Percentiles rank a stretch among this genome's conserved stretches.
Evolutionary conservation across 2,888 invertebrate species (phyloP).

Genomic region (Hirtodrosophila duncani): DNA sequence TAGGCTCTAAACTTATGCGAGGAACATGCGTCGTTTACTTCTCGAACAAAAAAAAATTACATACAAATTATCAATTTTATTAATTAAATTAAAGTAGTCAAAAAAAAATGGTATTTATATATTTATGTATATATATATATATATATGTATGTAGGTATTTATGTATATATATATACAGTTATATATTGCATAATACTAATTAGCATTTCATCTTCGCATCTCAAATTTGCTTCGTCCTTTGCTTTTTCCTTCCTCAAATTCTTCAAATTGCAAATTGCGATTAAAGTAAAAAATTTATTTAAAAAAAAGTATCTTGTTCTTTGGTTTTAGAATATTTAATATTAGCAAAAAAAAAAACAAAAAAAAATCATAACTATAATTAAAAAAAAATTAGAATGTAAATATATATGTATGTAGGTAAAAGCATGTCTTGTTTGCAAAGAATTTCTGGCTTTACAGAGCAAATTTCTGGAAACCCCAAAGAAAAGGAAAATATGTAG

Average conservation of each 20-base stretch:
- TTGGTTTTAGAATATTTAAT: constrained; percentile 74
- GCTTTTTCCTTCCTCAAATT: constrained; percentile 4
- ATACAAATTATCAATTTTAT: constrained; percentile 8
- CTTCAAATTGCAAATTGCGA: constrained; percentile 4
- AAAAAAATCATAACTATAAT: constrained; percentile 10
- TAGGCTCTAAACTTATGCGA: constrained; percentile 72
- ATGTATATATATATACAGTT: constrained; percentile 2
- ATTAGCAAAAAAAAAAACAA: constrained; percentile 43
- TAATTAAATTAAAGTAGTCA: no score
- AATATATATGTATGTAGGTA: constrained; percentile 4
- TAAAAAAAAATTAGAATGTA: constrained; percentile 20
- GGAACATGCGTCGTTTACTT: constrained; percentile 64
- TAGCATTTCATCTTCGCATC: constrained; percentile 15
- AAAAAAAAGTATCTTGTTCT: constrained; percentile 63
- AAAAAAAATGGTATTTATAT: constrained; percentile 11
- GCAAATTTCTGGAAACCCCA: no score
- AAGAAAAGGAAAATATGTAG: no score
- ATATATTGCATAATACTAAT: constrained; percentile 45
- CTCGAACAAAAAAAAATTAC: constrained; percentile 40
- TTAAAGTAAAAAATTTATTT: constrained; percentile 34
- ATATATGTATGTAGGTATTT: not conserved
- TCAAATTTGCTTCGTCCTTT: constrained; percentile 2
- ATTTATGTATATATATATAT: constrained; percentile 13
- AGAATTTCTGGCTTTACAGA: no score
- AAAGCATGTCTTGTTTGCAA: constrained; percentile 26